Base-by-base conservation (phyloP, 2,797 vertebrate genomes). In the Aphelocoma californica region DNA sequence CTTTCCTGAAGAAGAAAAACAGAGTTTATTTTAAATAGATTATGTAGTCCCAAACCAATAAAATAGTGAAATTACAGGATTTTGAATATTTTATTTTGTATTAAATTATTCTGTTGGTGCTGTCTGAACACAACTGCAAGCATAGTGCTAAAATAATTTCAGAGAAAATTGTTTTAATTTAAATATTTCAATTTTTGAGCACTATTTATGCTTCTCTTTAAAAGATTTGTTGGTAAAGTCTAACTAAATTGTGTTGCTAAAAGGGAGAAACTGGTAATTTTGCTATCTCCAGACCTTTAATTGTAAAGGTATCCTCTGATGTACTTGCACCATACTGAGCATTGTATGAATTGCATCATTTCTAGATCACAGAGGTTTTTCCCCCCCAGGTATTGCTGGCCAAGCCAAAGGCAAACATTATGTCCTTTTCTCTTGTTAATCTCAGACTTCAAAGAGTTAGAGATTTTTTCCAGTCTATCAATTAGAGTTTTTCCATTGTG, bases 381-480 rank as follows among this genome's bases (percentile, higher is more conserved):
- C 1, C 14, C 31, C 31, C 23, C 25, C 11, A 66, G 58, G 36
- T 87, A 51, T 72, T 62, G 10, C 45, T 80, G 90, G n/a, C 40
- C 70, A 86, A 86, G 18, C 80, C 66, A 62, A 79, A 88, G 28
- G 65, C 72, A 91, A 91, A 75, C 1, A 2, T 71, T 81, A 16
- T 7, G 24, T 88, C 50, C 25, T 88, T 92, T 94, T 93, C 44
- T 88, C 26, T 44, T 61, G 31, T 81, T 92, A 75, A 86, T 88
- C 73, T 86, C 54, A 31, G n/a, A 84, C 77, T 92, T 95, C 62
- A 90, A 92, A 88, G 91, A 70, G 32, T 69, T 77, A 70, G 79
- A 69, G 51, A 48, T 86, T 86, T 44, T 86, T 93, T 91, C 34
- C 90, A 89, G 48, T 73, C 36, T 81, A 2, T 83, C 83, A 84